Evolutionary conservation across 2,888 invertebrate genomes (phyloP).

Genomic region (Idaea straminata): DNA sequence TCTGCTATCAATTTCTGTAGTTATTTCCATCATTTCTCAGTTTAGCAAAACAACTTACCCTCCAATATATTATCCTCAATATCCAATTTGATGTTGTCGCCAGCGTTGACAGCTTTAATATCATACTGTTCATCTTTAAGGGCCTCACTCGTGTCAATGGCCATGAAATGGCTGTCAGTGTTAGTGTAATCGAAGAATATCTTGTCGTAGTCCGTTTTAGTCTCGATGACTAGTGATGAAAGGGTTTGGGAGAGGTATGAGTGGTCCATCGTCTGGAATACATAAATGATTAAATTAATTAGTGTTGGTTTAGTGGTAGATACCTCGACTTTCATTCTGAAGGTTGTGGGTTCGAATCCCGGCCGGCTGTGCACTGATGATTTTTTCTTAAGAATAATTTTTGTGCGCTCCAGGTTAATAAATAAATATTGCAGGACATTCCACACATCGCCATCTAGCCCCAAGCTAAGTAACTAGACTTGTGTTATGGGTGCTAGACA

Average conservation of each 20-base stretch:
- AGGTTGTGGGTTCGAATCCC: too few relatives aligned
- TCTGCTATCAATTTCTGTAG: not conserved
- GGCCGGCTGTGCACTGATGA: too few relatives aligned
- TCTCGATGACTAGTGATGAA: conserved; percentile 47
- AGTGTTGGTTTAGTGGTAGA: too few relatives aligned
- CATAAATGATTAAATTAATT: too few relatives aligned
- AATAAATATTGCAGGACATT: too few relatives aligned
- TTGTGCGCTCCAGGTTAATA: too few relatives aligned
- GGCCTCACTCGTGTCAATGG: conserved; percentile 31
- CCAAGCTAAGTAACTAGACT: too few relatives aligned
- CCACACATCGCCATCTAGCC: too few relatives aligned
- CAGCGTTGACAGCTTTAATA: conserved; percentile 42
- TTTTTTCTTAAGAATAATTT: too few relatives aligned
- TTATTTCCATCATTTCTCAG: conserved; percentile 6
- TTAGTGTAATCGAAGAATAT: conserved; percentile 60
- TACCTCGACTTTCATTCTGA: too few relatives aligned
- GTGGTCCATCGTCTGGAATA: conserved; percentile 46
- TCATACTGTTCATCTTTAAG: conserved; percentile 60
- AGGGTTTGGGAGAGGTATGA: conserved; percentile 68
- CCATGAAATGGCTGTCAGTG: conserved; percentile 46
- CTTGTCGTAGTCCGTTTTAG: conserved; percentile 61
- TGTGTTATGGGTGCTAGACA: too few relatives aligned
- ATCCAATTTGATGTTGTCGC: conserved; percentile 53
- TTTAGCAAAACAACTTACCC: conserved; percentile 36
- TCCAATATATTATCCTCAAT: conserved; percentile 56